Evolutionary conservation across 1,140 invertebrate genomes (phyloP).

Genomic region (Lamellibrachia luymesi): DNA sequence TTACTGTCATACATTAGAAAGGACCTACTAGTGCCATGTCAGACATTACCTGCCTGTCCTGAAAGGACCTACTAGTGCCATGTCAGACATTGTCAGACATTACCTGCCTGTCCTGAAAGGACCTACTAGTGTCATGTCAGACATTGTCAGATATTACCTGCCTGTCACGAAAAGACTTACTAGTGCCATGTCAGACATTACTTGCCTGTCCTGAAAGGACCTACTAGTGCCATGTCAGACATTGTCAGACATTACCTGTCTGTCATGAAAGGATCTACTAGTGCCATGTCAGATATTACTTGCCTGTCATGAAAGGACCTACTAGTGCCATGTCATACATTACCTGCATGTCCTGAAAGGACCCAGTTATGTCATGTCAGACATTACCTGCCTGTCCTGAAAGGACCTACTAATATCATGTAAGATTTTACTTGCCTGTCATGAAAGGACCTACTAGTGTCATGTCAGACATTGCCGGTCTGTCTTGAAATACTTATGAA

Average conservation of each 20-base stretch:
- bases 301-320: background rate
- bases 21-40: too few species aligned
- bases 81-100: too few species aligned
- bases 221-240: background rate
- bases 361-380: too few species aligned
- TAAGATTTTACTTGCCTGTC: too few species aligned
- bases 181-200: background rate
- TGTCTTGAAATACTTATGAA: too few species aligned
- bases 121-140: too few species aligned
- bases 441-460: too few species aligned
- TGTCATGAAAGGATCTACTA: background rate
- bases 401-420: background rate
- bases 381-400: background rate
- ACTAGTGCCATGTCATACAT: background rate
- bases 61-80: too few species aligned
- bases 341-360: conserved; percentile 31
- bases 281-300: background rate
- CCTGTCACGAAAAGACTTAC: background rate
- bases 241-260: background rate
- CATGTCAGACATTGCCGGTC: too few species aligned
- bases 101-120: too few species aligned
- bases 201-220: conserved; percentile 27
- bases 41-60: too few species aligned
- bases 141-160: background rate
- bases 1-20: too few species aligned